These are phyloP conservation scores for Monarcha castaneiventris DNA, from an alignment of 2,113 vertebrate species.

Conservation along the genomic window DNA sequence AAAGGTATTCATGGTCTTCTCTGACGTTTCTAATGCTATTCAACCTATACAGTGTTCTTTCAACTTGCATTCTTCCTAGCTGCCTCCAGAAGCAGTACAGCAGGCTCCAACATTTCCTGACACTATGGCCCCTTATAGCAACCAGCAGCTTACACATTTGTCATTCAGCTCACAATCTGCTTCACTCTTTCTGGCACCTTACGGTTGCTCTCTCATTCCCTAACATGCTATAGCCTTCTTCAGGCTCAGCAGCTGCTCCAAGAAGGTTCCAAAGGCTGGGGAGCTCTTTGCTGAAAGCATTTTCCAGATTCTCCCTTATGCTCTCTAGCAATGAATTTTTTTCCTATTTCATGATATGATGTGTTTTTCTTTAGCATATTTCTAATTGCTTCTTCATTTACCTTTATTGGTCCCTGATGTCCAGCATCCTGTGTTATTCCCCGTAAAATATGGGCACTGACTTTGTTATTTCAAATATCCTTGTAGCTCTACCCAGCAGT, in stretches of 20 bases:
- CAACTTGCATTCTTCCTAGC: not conserved
- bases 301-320: not conserved
- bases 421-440: not conserved
- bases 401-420: not conserved
- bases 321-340: not conserved
- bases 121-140: constrained; percentile 34
- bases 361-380: not conserved
- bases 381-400: not conserved
- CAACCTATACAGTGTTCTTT: not conserved
- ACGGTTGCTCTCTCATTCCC: not conserved
- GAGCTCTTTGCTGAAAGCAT: not conserved
- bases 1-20: not conserved
- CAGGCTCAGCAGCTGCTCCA: constrained; percentile 44
- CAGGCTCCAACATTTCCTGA: constrained; percentile 9
- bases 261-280: not conserved
- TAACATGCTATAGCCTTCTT: constrained; percentile 20
- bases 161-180: constrained; percentile 51
- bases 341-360: not conserved
- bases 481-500: not conserved
- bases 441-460: not conserved
- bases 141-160: constrained; percentile 40
- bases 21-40: not conserved
- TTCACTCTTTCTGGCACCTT: constrained; percentile 35
- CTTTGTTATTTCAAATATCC: not conserved
- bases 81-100: constrained; percentile 32